A percentile compares a stretch with the other conserved stretches of the same genome.
phyloP scores from a whole-genome alignment of 2,797 vertebrate species.

The Liasis olivaceus region DNA sequence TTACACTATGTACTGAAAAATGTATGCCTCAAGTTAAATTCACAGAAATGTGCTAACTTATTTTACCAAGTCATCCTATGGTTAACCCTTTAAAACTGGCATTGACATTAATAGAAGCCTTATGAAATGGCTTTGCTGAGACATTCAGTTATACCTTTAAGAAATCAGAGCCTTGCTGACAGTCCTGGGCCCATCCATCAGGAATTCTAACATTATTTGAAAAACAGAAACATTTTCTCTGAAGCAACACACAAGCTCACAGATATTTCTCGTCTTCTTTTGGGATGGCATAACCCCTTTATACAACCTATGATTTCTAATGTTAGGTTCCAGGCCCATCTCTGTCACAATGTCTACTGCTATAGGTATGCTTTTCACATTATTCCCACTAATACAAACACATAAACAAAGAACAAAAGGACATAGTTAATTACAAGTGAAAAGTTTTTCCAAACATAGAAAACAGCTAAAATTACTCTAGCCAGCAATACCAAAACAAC shows the following conservation, averaged over 20 bases:
- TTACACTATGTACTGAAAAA: constrained; percentile 67
- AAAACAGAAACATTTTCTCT: constrained; percentile 65
- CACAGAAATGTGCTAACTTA: constrained; percentile 72
- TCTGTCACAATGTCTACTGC: background rate
- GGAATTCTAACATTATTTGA: constrained; percentile 43
- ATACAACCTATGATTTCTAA: constrained; percentile 57
- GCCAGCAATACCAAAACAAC: background rate
- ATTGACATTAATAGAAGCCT: constrained; percentile 72
- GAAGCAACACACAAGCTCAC: constrained; percentile 59
- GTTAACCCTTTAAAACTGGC: constrained; percentile 65
- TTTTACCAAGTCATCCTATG: constrained; percentile 65
- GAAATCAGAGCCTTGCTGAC: constrained; percentile 50
- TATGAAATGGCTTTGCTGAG: constrained; percentile 67
- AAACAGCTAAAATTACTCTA: background rate
- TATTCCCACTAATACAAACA: background rate
- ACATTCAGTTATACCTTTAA: constrained; percentile 59
- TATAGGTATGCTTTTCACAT: background rate
- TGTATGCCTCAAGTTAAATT: constrained; percentile 73
- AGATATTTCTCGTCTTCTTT: constrained; percentile 61
- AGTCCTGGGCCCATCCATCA: constrained; percentile 55
- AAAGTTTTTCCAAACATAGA: background rate
- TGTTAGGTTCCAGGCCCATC: constrained; percentile 42
- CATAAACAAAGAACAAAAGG: background rate
- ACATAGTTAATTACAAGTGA: background rate
- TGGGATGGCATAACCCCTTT: constrained; percentile 59